Evolutionary conservation across 2,113 vertebrate species (phyloP).

Genomic region (Pelvicachromis taeniatus): DNA sequence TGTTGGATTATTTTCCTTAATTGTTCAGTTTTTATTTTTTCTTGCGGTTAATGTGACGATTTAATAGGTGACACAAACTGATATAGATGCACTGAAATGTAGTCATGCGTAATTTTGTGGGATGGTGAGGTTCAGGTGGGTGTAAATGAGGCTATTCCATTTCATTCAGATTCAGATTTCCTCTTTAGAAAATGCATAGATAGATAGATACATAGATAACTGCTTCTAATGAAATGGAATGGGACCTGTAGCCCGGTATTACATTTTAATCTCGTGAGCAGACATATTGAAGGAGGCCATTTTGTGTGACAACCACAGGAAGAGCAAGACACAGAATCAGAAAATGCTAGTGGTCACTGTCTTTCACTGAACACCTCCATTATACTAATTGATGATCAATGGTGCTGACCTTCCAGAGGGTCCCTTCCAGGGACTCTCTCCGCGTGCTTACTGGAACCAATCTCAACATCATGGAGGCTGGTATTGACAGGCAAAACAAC

Average conservation of each 20-base stretch:
- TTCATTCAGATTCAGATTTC: slow-evolving; percentile 1
- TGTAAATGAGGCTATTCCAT: slow-evolving; percentile 10
- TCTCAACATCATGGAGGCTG: neutral
- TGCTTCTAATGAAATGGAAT: slow-evolving; percentile 28
- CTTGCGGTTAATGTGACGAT: slow-evolving; percentile 43
- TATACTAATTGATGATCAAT: slow-evolving; percentile 48
- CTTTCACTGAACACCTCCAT: slow-evolving; percentile 46
- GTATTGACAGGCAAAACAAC: neutral
- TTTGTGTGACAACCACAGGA: slow-evolving; percentile 72
- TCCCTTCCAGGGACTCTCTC: neutral
- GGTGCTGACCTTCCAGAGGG: slow-evolving; percentile 48
- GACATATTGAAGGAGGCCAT: slow-evolving; percentile 55
- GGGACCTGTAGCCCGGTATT: slow-evolving; percentile 15
- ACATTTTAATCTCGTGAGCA: slow-evolving; percentile 35
- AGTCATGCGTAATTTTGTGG: slow-evolving; percentile 41
- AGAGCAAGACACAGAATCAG: slow-evolving; percentile 41
- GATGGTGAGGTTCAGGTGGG: slow-evolving; percentile 36
- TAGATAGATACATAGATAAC: neutral
- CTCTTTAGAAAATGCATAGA: neutral
- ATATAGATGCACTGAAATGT: slow-evolving; percentile 68
- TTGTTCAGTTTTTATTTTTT: slow-evolving; percentile 47
- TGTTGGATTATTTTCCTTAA: slow-evolving; percentile 55
- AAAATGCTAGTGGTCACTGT: slow-evolving; percentile 17
- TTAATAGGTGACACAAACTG: slow-evolving; percentile 33
- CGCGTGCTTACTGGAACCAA: slow-evolving; percentile 17